Base-by-base conservation (phyloP, 2,888 invertebrate genomes). In the Thereva nobilitata region DNA sequence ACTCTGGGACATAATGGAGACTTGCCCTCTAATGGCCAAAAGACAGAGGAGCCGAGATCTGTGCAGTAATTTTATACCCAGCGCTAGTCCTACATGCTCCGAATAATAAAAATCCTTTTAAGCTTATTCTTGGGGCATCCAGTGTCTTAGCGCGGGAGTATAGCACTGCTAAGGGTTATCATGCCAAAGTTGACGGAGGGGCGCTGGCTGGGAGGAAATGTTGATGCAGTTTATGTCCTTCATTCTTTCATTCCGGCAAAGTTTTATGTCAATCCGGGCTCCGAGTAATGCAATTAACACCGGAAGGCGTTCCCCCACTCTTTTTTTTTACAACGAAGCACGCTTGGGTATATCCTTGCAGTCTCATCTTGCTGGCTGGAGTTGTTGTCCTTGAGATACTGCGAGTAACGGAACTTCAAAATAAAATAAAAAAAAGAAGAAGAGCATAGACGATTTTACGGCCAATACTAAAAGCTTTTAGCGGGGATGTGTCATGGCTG, bases 101-200 rank as follows among this genome's bases (percentile, higher is more conserved):
- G 67, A 69, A 69, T 69, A 69, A 69, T 69, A 69, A 69, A 69
- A 69, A 69, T 69, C 68, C 68, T 69, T 69, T 69, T 69, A 69
- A 55, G 55, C 41, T 12, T 10, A 34, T 57, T 45, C 56, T n/a
- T 9, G 35, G 34, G n/a, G 9, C 47, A 37, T 7, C 8, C 38
- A 9, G 54, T 40, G 59, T 45, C 47, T 59, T 59, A 59, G 59
- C 49, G 9, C 9, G 9, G 5, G 10, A 38, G 10, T n/a, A 10
- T 40, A 10, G 9, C 55, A 10, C 23, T 23, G 41, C 5, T 9
- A 7, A 8, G 23, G 12, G 8, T 4, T 8, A 40, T 8, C 55
- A 40, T 42, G 12, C 45, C 4, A 4, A 9, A 5, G 9, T 35
- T 6, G 1, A 34, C 6, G 9, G 42, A 5, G 37, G 47, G 4